Base-by-base conservation (phyloP, 2,113 vertebrate genomes). In the Psophia crepitans region DNA sequence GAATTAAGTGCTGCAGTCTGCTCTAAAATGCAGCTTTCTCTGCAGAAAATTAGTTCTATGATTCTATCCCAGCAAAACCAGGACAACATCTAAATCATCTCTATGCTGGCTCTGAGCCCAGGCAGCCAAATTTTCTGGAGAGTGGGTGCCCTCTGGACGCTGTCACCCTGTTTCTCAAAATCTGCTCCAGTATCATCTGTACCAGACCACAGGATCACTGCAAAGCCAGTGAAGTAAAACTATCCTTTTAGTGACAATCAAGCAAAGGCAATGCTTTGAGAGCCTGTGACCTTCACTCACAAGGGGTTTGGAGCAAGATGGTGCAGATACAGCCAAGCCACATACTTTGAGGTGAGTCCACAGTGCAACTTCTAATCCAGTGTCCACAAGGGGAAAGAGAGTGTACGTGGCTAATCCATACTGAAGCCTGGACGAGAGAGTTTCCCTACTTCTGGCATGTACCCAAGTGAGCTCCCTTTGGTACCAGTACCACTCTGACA, bases 91-190 rank as follows among this genome's bases (percentile, higher is more conserved):
- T 48, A 53, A 86, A 44, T 41, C 20, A 5, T 41, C 41, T 61
- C 56, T 75, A 8, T n/a, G 33, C 21, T 79, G 21, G 16, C 4
- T 35, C 56, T 60, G 28, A 92, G 28, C 14, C 11, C 61, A 70
- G n/a, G 21, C 16, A 64, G 11, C 10, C 60, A 61, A 39, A 51
- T 23, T 74, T 18, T 20, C 7, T 27, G 28, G 17, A 65, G 15
- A 8, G 15, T 58, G 1, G 2, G n/a, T 64, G 11, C 6, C 11
- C 22, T 28, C 44, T 23, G 30, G 15, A 7, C 4, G 3, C 19
- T 51, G 12, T 43, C 41, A 57, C 5, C 22, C 22, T 22, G 14
- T 39, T 89, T 10, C 56, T 69, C 26, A 74, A 69, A 74, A 22
- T 10, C 68, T 48, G 12, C 35, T 73, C 32, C 37, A 24, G 37